Evolutionary conservation across 1,140 invertebrate genomes (phyloP), one percentile per base, ranked within the genome.

Genomic region (Potamilus streckersoni): DNA sequence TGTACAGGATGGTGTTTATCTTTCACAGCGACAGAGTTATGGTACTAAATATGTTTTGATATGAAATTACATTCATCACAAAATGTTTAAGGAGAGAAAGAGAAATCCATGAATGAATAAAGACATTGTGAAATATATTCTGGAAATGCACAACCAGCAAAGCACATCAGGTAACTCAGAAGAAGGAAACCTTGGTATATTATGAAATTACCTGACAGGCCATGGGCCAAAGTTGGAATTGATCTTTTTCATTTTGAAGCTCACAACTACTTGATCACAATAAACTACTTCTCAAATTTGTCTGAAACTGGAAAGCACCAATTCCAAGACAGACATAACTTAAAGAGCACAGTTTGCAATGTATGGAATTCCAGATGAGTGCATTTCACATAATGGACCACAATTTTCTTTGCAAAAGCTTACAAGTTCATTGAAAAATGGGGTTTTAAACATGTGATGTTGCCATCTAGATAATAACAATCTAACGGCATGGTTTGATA

Each of bases 241-340:
- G 81, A 84, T 27, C 55, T 84, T 16, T 79, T 84, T 61, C 59
- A 68, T 8, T 78, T 81, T 20, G 59, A 81, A 17, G 71, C 70
- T 6, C 69, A 76, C 23, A 56, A 79, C 56, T 84, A 84, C 27
- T 60, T 82, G 19, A 57, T 84, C 5, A 68, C 72, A 20, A 67
- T 75, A 16, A 81, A 84, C 60, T 82, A 76, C 57, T 84, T 67
- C 69, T 76, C 64, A 16, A 75, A 82, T 57, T 79, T 73, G 59
- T 75, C 49, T 58, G 79, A 81, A 58, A 63, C 82, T 13, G 55
- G n/a, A 64, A 61, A 11, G 57, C 19, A 78, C 49, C 0, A 79
- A 56, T 57, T 71, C 73, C 5, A 60, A 63, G 56, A 61, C 20
- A 12, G 78, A 16, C 38, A 67, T 0, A 71, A 78, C 17, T 19